Base-by-base conservation (phyloP, 2,888 invertebrate genomes). In the Andrena flavipes region DNA sequence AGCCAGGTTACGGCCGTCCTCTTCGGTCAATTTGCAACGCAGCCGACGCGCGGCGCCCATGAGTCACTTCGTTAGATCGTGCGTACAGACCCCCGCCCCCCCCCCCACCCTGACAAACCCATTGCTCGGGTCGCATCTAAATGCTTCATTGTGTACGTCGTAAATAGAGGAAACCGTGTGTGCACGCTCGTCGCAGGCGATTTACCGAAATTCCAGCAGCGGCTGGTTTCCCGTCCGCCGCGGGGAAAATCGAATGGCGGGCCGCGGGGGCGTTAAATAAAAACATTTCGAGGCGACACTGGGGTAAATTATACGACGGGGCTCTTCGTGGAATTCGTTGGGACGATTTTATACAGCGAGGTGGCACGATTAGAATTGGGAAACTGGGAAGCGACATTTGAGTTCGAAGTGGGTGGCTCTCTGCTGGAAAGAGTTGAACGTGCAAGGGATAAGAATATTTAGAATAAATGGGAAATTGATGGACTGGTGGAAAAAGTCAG, bases 21-120 rank as follows among this genome's bases (percentile, higher is more conserved):
- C 77, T 67, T 86, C 81, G 87, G 77, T 88, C 87, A 84, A 86
- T 87, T 88, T 88, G 84, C 73, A 65, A 62, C 42, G 76, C 62
- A 64, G 64, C 60, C 79, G 65, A 67, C 70, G 59, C 56, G 60
- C 63, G n/a, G 42, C 76, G 78, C 86, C 82, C 87, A 74, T 56
- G 82, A 69, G 86, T 71, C 76, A 82, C 82, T 85, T 87, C 74
- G 87, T 85, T 87, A 85, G 71, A 69, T 78, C 74, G 54, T 60
- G 72, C 75, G 77, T 82, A 65, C 49, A 64, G 72, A 20, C 65
- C 16, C 13, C 8, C 62, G n/a, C n/a, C n/a, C n/a, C n/a, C n/a
- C n/a, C n/a, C n/a, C n/a, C n/a, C n/a, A n/a, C n/a, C 20, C 20
- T 26, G 56, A 56, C 56, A 23, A 30, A 63, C 67, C 75, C 54